These are phyloP conservation scores for Crossaster papposus DNA, from an alignment of 53 echinoderm and acorn worm species.

Conservation along the genomic window DNA sequence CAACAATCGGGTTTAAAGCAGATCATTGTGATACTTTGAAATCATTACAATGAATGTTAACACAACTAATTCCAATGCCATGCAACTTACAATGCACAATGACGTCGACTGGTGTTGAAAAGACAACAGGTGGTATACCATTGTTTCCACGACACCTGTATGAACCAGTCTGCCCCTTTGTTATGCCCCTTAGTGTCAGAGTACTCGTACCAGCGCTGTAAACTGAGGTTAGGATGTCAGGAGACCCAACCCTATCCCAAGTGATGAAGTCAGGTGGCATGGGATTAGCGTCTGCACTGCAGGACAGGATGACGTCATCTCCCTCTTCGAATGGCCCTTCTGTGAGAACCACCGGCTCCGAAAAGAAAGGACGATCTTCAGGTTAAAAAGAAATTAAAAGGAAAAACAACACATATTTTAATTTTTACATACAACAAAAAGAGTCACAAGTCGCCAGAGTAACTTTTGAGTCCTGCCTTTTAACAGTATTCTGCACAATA, in stretches of 20 bases:
- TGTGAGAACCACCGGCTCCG: neutral
- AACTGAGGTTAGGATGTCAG: neutral
- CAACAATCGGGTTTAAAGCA: no score
- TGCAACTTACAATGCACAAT: neutral
- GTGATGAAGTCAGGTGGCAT: slow-evolving; percentile 24
- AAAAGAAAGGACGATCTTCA: neutral
- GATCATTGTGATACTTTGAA: no score
- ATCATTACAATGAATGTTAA: no score
- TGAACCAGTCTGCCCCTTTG: neutral
- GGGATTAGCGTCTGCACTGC: slow-evolving; percentile 52
- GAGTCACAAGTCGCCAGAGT: no score
- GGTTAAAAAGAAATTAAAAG: neutral
- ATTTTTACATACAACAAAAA: no score
- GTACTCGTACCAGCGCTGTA: slow-evolving; percentile 20
- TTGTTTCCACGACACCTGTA: slow-evolving; percentile 28
- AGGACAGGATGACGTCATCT: slow-evolving; percentile 33
- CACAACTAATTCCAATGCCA: no score
- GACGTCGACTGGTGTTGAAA: neutral
- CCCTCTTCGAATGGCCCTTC: slow-evolving; percentile 2
- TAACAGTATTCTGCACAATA: no score
- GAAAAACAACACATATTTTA: neutral
- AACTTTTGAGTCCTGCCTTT: no score
- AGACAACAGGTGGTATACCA: slow-evolving; percentile 5
- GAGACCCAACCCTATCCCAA: slow-evolving; percentile 16
- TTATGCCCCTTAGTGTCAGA: neutral